A percentile compares a stretch with the other conserved stretches of the same genome.
phyloP scores from a whole-genome alignment of 2,888 invertebrate genomes.

The Lutraria lutraria region DNA sequence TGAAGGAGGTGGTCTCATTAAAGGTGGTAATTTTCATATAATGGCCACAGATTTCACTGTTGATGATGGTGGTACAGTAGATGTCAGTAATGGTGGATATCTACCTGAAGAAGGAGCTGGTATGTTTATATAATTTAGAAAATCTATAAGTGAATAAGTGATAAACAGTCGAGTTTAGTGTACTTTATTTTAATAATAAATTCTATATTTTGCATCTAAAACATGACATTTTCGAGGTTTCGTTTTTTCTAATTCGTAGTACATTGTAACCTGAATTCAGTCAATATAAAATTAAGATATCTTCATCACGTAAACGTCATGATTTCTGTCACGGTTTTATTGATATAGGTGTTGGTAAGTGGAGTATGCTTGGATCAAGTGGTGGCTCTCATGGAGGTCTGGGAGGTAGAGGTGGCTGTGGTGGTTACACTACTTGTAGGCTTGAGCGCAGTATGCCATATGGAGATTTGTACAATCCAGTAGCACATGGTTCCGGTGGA shows the following conservation, averaged over 20 bases:
- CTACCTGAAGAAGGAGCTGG: conserved; percentile 73
- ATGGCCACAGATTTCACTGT: conserved; percentile 73
- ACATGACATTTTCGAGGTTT: no score
- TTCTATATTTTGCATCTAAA: no score
- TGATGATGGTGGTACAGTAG: conserved; percentile 79
- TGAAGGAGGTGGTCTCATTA: conserved; percentile 78
- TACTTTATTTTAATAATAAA: no score
- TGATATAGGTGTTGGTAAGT: conserved; percentile 70
- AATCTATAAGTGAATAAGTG: no score
- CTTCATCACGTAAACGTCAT: no score
- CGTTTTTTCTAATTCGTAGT: no score
- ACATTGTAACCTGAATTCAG: no score
- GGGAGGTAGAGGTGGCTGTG: conserved; percentile 80
- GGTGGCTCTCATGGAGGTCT: conserved; percentile 80
- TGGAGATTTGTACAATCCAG: conserved; percentile 74
- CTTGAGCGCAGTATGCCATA: conserved; percentile 75
- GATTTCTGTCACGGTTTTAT: not conserved
- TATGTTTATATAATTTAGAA: conserved; percentile 41
- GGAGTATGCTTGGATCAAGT: conserved; percentile 73
- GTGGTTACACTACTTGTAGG: conserved; percentile 74
- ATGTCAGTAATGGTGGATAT: conserved; percentile 79
- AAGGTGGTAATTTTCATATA: conserved; percentile 75
- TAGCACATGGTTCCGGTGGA: conserved; percentile 78
- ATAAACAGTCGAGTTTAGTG: no score
- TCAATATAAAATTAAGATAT: no score